Evolutionary conservation across 2,888 invertebrate species (phyloP), one percentile per base, ranked within the genome.

Genomic region (Gymnoscelis rufifasciata): DNA sequence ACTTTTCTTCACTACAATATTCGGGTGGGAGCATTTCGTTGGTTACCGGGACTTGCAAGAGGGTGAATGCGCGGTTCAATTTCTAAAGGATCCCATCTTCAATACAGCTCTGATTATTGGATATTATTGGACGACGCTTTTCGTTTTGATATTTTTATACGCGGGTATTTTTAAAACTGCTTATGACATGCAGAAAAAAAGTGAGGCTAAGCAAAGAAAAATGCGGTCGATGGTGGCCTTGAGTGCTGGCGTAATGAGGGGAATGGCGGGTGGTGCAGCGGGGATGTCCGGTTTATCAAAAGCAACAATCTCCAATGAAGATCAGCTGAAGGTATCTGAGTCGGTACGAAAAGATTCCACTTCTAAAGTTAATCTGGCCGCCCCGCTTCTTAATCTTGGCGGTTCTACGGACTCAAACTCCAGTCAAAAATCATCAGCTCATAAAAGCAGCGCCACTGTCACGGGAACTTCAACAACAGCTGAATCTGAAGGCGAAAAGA

Each of bases 21-120:
- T 99, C 71, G 99, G 99, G 31, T 99, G 99, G 98, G 98, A 98
- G 73, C 97, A 97, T 77, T 99, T 99, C 71, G 95, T 97, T 35
- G 98, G 98, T 12, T 95, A 93, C 69, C 90, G 98, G 51, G 96
- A 97, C 63, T 89, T 98, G 41, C 87, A 92, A 61, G 95, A 95
- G 8, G 95, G 95, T 1, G 94, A 96, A 79, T 99, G 98, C 74
- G 95, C 96, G 45, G 98, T 99, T 10, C 98, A 99, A 82, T 99
- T 99, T 83, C 91, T 99, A 51, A 97, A 97, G 78, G 97, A 99
- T 78, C 97, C 98, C 0, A 92, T 98, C 42, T 98, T 99, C 78
- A 99, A 99, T 77, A 98, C 98, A 58, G 95, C 98, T 39, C 91
- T 99, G 47, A 98, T 98, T 44, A 97, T 99, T 64, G 95, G 95